phyloP scores from a whole-genome alignment of 92 coral and sea anemone genomes.

The Montipora capitata region DNA sequence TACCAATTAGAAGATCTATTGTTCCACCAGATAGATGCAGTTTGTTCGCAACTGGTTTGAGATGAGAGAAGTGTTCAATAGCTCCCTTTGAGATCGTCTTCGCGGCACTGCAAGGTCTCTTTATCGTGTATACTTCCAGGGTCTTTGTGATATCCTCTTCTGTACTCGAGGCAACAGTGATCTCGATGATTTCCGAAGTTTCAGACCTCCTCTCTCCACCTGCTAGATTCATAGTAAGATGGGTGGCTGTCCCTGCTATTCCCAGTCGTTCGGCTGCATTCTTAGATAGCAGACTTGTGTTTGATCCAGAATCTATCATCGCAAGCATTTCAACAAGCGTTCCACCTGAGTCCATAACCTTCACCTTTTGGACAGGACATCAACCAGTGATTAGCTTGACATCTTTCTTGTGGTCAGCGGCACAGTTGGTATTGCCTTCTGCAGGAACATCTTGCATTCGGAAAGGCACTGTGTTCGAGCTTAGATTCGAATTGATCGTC shows the following conservation, averaged over 20 bases:
- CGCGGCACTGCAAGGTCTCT: slow-evolving; percentile 58
- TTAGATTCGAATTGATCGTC: too few species aligned
- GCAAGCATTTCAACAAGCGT: slow-evolving; percentile 55
- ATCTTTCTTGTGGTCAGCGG: slow-evolving; percentile 16
- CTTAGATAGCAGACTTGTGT: slow-evolving; percentile 65
- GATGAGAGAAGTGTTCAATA: slow-evolving; percentile 37
- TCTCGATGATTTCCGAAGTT: slow-evolving; percentile 41
- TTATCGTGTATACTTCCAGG: slow-evolving; percentile 45
- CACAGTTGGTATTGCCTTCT: slow-evolving; percentile 42
- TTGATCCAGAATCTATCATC: slow-evolving; percentile 53
- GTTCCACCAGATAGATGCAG: slow-evolving; percentile 19
- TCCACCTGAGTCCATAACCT: slow-evolving; percentile 56
- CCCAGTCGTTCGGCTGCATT: slow-evolving; percentile 59
- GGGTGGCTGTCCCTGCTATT: slow-evolving; percentile 56
- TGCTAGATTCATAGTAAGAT: slow-evolving; percentile 81
- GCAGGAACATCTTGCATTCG: neutral
- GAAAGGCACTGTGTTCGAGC: neutral
- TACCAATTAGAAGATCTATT: slow-evolving; percentile 13
- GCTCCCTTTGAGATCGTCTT: slow-evolving; percentile 34
- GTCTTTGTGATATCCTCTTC: slow-evolving; percentile 50
- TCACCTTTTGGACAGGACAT: slow-evolving; percentile 70
- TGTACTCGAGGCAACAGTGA: slow-evolving; percentile 38
- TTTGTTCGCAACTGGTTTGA: slow-evolving; percentile 30
- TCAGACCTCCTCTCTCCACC: slow-evolving; percentile 64
- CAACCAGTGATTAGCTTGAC: slow-evolving; percentile 48